A percentile compares a stretch with the other conserved stretches of the same genome.
phyloP scores from a whole-genome alignment of 2,797 vertebrate genomes.

The Anguilla marmorata region DNA sequence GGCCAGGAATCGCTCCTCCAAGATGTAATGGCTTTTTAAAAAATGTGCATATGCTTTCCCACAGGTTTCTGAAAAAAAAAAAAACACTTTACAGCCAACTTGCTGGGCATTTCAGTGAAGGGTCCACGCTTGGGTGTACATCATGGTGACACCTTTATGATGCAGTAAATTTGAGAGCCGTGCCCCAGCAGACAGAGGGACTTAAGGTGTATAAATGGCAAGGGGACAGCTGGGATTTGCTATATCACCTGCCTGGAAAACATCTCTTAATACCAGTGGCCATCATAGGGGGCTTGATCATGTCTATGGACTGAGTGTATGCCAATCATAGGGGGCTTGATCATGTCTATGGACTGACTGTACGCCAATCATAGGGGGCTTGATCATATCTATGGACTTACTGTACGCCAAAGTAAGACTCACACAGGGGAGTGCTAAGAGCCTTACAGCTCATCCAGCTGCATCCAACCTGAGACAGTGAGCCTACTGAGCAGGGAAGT shows the following conservation, averaged over 20 bases:
- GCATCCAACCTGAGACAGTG: background rate
- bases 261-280: constrained; percentile 63
- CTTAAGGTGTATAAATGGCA: constrained; percentile 59
- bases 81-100: constrained; percentile 24
- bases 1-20: background rate
- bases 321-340: constrained; percentile 58
- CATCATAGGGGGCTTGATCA: constrained; percentile 53
- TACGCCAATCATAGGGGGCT: constrained; percentile 52
- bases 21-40: too few relatives aligned
- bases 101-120: constrained; percentile 37
- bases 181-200: constrained; percentile 59
- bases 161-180: constrained; percentile 65
- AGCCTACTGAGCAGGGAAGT: constrained; percentile 60
- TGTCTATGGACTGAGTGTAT: constrained; percentile 35
- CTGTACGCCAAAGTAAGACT: constrained; percentile 43
- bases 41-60: background rate
- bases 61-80: background rate
- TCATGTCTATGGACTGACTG: constrained; percentile 44
- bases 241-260: constrained; percentile 63
- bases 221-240: constrained; percentile 50
- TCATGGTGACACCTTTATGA: constrained; percentile 69
- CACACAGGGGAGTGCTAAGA: constrained; percentile 47
- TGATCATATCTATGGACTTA: constrained; percentile 51
- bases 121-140: constrained; percentile 58
- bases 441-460: constrained; percentile 62